Evolutionary conservation across 2,888 invertebrate genomes (phyloP).

Genomic region (Watsonalla cultraria): DNA sequence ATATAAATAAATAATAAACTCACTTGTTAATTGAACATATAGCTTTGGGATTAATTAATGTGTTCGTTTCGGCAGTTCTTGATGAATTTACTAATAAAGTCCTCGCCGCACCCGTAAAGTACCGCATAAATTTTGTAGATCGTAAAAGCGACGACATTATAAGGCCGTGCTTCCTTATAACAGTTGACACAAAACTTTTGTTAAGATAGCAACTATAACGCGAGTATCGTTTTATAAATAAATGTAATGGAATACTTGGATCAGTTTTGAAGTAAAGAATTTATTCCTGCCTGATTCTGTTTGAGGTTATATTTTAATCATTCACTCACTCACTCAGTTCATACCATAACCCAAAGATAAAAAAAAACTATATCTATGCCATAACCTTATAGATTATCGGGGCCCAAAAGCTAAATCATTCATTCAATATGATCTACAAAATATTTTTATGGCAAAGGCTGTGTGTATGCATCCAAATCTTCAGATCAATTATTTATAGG

Average conservation of each 20-base stretch:
- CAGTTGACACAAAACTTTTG: conserved; percentile 18
- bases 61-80: conserved; percentile 80
- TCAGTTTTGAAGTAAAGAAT: conserved; percentile 2
- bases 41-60: conserved; percentile 63
- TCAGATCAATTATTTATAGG: too few species aligned
- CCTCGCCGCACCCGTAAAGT: conserved; percentile 84
- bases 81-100: conserved; percentile 83
- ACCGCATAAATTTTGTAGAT: conserved; percentile 86
- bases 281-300: conserved; percentile 14
- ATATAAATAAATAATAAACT: conserved; percentile 21
- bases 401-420: background rate
- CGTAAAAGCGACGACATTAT: conserved; percentile 83
- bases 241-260: too few species aligned
- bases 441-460: background rate
- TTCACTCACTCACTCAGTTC: background rate
- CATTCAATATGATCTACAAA: background rate
- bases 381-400: background rate
- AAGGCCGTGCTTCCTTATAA: conserved; percentile 15
- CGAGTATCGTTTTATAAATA: background rate
- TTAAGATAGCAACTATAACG: conserved; percentile 5
- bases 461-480: too few species aligned
- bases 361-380: too few species aligned
- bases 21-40: conserved; percentile 59
- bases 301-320: conserved; percentile 39
- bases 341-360: too few species aligned